A percentile compares a stretch with the other conserved stretches of the same genome.
Evolutionary conservation across 2,888 invertebrate species (phyloP).

Genomic region (Tiliacea aurago): DNA sequence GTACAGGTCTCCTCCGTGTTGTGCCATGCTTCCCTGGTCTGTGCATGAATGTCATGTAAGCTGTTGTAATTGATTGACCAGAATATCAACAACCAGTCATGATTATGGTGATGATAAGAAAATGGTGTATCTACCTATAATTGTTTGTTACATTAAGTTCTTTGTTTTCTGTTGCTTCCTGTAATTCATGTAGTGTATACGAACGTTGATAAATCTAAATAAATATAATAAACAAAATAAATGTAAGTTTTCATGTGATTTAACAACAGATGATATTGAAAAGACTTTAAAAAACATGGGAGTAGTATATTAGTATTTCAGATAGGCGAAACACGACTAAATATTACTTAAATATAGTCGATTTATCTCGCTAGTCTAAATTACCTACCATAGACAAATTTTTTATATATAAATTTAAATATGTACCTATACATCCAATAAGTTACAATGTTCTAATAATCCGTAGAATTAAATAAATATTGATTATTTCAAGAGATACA

Average conservation of each 20-base stretch:
- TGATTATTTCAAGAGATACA: slow-evolving; percentile 22
- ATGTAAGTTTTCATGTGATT: background rate
- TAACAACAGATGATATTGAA: background rate
- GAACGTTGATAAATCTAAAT: too few relatives aligned
- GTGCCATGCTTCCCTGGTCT: background rate
- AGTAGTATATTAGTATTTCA: background rate
- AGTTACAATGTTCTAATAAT: background rate
- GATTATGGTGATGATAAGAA: too few relatives aligned
- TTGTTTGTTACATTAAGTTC: too few relatives aligned
- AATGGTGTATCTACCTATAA: too few relatives aligned
- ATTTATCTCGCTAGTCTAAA: slow-evolving; percentile 10
- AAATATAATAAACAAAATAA: too few relatives aligned
- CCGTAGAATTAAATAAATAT: slow-evolving; percentile 26
- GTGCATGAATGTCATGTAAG: background rate
- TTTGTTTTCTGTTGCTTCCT: too few relatives aligned
- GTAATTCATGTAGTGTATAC: too few relatives aligned
- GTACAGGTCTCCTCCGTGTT: background rate
- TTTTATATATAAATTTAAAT: slow-evolving; percentile 26
- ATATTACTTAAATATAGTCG: background rate
- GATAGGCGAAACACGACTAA: slow-evolving; percentile 7
- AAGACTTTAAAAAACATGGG: background rate
- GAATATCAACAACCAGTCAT: background rate
- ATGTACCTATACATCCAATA: slow-evolving; percentile 15
- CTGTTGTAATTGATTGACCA: background rate
- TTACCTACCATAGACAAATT: slow-evolving; percentile 17